These are phyloP conservation scores for Oxygymnocypris stewartii DNA, from an alignment of 2,113 vertebrate genomes.

Conservation along the genomic window DNA sequence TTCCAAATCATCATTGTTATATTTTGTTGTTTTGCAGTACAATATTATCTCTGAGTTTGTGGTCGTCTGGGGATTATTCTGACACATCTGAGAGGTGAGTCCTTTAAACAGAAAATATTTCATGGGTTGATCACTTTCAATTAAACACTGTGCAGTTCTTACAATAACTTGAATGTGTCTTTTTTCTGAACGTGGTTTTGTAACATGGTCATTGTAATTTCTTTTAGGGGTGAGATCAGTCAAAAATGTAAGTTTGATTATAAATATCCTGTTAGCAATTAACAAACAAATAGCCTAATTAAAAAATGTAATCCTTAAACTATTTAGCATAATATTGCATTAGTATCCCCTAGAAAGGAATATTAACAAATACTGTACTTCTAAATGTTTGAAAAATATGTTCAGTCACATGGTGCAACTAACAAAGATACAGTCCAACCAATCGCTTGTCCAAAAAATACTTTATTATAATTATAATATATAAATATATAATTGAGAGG, in stretches of 20 bases:
- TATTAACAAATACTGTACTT: neutral
- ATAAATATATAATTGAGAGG: too few species aligned
- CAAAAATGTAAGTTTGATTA: neutral
- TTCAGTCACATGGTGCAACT: neutral
- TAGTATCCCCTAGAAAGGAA: neutral
- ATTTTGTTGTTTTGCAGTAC: neutral
- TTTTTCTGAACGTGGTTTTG: neutral
- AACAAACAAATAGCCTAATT: neutral
- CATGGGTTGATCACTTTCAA: neutral
- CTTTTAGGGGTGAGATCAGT: neutral
- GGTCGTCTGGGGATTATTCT: neutral
- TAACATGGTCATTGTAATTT: too few species aligned
- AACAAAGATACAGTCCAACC: too few species aligned
- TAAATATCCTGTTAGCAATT: neutral
- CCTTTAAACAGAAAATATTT: neutral
- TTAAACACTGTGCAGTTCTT: neutral
- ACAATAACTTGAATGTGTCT: neutral
- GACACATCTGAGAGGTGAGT: slow-evolving; percentile 11
- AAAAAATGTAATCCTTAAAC: too few species aligned
- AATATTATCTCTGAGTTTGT: neutral
- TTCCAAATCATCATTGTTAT: neutral
- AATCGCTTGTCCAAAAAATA: too few species aligned
- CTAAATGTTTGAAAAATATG: neutral
- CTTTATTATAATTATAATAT: too few species aligned
- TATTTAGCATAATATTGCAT: neutral